Evolutionary conservation across 2,113 vertebrate genomes (phyloP).

Genomic region (Origma solitaria): DNA sequence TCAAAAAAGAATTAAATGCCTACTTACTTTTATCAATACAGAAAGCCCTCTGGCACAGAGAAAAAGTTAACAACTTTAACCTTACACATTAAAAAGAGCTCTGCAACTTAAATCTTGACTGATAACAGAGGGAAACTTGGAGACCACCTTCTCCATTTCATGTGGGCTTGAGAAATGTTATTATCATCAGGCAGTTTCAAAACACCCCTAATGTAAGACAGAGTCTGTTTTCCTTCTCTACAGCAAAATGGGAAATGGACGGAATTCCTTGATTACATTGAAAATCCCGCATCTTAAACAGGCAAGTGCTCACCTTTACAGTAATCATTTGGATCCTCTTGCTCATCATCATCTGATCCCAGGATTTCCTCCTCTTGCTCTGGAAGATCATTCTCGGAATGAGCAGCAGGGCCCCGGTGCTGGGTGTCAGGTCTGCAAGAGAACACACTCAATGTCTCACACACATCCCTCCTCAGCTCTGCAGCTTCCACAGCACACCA

Average conservation of each 20-base stretch:
- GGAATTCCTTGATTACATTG: neutral
- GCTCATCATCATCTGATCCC: slow-evolving; percentile 96
- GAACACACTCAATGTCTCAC: neutral
- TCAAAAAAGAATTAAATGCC: neutral
- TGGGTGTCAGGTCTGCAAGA: slow-evolving; percentile 85
- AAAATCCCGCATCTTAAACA: neutral
- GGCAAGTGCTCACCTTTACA: slow-evolving; percentile 80
- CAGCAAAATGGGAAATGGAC: neutral
- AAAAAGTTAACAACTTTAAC: neutral
- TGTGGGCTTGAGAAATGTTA: neutral
- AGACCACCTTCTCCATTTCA: neutral
- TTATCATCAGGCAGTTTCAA: neutral
- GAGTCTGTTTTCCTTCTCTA: neutral
- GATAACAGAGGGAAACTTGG: neutral
- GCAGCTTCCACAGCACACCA: neutral
- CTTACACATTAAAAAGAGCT: neutral
- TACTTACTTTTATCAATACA: neutral
- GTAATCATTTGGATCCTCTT: slow-evolving; percentile 97
- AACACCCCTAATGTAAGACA: neutral
- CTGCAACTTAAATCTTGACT: neutral
- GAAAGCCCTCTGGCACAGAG: neutral
- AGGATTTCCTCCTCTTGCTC: slow-evolving; percentile 96
- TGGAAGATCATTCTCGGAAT: slow-evolving; percentile 82
- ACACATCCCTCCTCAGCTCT: fast-evolving
- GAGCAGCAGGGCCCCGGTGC: slow-evolving; percentile 79